These are phyloP conservation scores for Nesospiza acunhae DNA, from an alignment of 2,113 vertebrate species.

Conservation along the genomic window DNA sequence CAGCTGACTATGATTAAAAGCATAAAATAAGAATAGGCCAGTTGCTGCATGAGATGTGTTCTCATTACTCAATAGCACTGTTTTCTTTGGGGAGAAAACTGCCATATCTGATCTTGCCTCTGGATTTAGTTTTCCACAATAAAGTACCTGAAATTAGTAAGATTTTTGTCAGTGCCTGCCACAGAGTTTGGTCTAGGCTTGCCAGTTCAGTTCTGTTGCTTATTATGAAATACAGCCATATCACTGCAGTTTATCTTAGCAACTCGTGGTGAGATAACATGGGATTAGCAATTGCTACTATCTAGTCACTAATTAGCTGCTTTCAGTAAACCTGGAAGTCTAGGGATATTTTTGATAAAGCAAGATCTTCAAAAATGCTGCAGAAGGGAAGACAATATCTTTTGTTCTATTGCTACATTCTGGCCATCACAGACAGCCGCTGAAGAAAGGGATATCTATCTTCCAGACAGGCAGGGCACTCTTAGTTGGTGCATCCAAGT, in stretches of 20 bases:
- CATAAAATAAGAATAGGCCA: background rate
- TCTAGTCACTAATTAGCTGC: background rate
- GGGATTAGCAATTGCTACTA: background rate
- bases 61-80: background rate
- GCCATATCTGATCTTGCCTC: background rate
- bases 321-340: background rate
- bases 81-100: background rate
- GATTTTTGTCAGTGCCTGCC: background rate
- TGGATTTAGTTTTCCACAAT: background rate
- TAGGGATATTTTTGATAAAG: background rate
- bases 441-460: background rate
- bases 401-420: background rate
- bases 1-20: background rate
- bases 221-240: background rate
- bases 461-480: background rate
- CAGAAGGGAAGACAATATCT: background rate
- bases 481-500: background rate
- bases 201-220: background rate
- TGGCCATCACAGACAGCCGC: background rate
- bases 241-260: background rate
- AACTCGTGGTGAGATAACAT: background rate
- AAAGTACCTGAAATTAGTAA: background rate
- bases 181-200: background rate
- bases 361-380: background rate
- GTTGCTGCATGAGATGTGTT: background rate